Base-by-base conservation (phyloP, 2,888 invertebrate species). In the Drosophila pseudotakahashii region DNA sequence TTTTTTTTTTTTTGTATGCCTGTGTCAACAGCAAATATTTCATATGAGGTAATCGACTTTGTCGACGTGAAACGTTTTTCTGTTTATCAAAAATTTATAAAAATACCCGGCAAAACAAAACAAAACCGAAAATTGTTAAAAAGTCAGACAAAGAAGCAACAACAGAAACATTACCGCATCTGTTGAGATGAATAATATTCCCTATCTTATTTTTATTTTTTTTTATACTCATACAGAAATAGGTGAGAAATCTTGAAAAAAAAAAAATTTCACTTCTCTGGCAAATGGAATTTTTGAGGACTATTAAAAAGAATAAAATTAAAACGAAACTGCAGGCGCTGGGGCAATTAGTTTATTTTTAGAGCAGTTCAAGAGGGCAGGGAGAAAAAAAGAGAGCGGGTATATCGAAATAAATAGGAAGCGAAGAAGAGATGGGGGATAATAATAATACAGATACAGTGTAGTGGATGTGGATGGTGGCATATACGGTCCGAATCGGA, bases 261-360 rank as follows among this genome's bases (percentile, higher is more conserved):
- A 44, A 36, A 39, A 34, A 45, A 50, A 26, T 67, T 50, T 60
- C 50, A 57, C 61, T 79, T 67, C 67, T 77, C 55, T 67, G 62
- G 66, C 75, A 73, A 84, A 85, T 84, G 79, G 76, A 81, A 84
- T 81, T 81, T 79, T 72, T 72, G 73, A 76, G 77, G 73, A 77
- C 72, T 76, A 83, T 81, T 73, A 71, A 73, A 66, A 52, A 19
- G 39, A 39, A 34, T 52, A 32, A 16, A 30, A 69, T 32, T 60
- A 59, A 48, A 39, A 47, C 23, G 30, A 45, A 55, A 59, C 10
- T 47, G 23, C 34, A 39, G 45, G 23, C 10, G 47, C 11, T 44
- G 44, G 23, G 23, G 23, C 41, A 67, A 58, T 41, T 52, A 30
- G 34, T 73, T 75, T 83, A 81, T 81, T 83, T 81, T 78, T 84